Evolutionary conservation across 2,797 vertebrate species (phyloP).

Genomic region (Sciurus vulgaris): DNA sequence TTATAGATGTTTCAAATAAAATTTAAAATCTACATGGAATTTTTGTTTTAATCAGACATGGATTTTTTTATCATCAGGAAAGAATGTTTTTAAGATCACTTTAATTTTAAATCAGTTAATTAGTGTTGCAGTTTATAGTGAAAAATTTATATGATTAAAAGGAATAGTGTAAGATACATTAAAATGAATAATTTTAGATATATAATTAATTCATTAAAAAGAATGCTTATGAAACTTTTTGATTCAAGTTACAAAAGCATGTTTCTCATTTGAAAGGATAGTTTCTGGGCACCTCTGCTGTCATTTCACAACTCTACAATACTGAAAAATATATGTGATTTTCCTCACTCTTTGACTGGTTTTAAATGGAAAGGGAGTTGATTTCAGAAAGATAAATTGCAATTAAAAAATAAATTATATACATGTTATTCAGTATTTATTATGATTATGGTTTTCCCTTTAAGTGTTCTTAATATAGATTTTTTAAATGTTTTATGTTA

Average conservation of each 20-base stretch:
- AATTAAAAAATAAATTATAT: conserved; percentile 11
- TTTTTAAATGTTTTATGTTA: conserved; percentile 45
- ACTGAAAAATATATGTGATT: neutral
- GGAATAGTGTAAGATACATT: neutral
- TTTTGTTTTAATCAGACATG: conserved; percentile 2
- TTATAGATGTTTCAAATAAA: conserved; percentile 31
- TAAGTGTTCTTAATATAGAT: conserved; percentile 35
- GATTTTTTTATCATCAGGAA: neutral
- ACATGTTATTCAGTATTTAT: conserved; percentile 5
- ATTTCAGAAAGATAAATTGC: conserved; percentile 60
- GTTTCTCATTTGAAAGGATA: conserved; percentile 14
- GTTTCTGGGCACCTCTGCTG: conserved; percentile 26
- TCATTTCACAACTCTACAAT: neutral
- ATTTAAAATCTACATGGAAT: conserved; percentile 9
- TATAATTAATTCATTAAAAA: conserved; percentile 6
- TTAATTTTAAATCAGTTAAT: conserved; percentile 50
- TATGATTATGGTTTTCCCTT: neutral
- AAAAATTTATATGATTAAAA: conserved; percentile 48
- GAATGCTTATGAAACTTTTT: conserved; percentile 43
- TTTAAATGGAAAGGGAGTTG: conserved; percentile 53
- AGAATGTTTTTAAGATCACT: conserved; percentile 46
- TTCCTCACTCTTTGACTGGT: conserved; percentile 14
- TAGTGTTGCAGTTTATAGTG: neutral
- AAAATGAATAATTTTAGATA: conserved; percentile 22
- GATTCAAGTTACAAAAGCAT: conserved; percentile 33